Evolutionary conservation across 35 echinoderm and acorn worm genomes (phyloP).

Genomic region (Amphiura filiformis): DNA sequence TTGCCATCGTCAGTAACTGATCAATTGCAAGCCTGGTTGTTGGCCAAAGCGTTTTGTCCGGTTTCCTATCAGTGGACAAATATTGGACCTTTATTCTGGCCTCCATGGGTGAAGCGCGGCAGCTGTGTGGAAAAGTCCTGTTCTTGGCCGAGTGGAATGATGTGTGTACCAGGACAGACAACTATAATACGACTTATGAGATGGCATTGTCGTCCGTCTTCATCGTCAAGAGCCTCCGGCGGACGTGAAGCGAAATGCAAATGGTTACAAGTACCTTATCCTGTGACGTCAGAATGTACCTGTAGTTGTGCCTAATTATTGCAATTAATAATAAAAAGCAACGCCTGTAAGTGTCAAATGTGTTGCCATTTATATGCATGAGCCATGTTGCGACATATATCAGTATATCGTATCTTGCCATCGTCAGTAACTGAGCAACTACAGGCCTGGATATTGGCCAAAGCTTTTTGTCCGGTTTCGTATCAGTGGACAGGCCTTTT

Average conservation of each 20-base stretch:
- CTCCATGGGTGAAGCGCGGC: constrained; percentile 78
- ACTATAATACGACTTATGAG: constrained; percentile 51
- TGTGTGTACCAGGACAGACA: constrained; percentile 61
- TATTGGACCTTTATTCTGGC: constrained; percentile 87
- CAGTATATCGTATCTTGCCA: too few species aligned
- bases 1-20: constrained; percentile 23
- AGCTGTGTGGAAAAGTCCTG: constrained; percentile 63
- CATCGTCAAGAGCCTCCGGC: not conserved
- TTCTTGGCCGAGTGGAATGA: constrained; percentile 83
- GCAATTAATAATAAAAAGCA: too few species aligned
- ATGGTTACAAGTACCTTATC: constrained; percentile 62
- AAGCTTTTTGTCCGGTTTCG: too few species aligned
- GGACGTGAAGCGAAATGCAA: constrained; percentile 30
- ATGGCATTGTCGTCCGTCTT: constrained; percentile 55
- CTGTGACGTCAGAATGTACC: constrained; percentile 50
- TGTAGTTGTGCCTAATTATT: constrained; percentile 45
- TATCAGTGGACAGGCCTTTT: too few species aligned
- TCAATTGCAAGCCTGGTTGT: constrained; percentile 62
- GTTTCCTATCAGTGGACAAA: constrained; percentile 75
- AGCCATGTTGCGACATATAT: too few species aligned
- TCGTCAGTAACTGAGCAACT: too few species aligned
- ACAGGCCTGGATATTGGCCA: too few species aligned
- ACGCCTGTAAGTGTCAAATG: too few species aligned
- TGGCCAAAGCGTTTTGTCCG: constrained; percentile 49
- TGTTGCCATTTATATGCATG: too few species aligned